Percentiles rank a stretch among this genome's conserved stretches.
Conservation (phyloP, 2,888 invertebrate genomes). For the Chrysodeixis includens region DNA sequence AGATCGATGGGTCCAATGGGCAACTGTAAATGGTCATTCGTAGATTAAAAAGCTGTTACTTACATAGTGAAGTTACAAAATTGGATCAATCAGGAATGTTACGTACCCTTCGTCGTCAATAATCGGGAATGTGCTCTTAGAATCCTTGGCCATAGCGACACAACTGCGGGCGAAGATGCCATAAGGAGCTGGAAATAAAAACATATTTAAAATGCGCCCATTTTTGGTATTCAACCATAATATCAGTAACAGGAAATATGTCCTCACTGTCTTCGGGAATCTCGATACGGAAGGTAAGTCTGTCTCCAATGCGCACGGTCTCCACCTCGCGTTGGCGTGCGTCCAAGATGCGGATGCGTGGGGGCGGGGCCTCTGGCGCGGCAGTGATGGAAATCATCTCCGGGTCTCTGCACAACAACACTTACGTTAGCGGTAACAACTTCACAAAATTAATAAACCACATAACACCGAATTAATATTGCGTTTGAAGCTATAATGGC, state of each 20-base stretch:
- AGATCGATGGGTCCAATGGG: slow-evolving; percentile 97
- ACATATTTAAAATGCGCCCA: slow-evolving; percentile 20
- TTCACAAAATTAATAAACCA: slow-evolving; percentile 12
- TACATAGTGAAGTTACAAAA: background rate
- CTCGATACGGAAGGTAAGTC: slow-evolving; percentile 98
- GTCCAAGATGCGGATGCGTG: slow-evolving; percentile 97
- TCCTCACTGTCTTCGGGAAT: slow-evolving; percentile 98
- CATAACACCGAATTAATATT: slow-evolving; percentile 18
- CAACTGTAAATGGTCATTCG: slow-evolving; percentile 87
- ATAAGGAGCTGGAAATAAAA: slow-evolving; percentile 93
- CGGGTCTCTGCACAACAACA: slow-evolving; percentile 91
- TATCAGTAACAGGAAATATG: slow-evolving; percentile 17
- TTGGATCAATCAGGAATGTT: background rate
- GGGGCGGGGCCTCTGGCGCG: slow-evolving; percentile 98
- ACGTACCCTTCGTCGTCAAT: slow-evolving; percentile 97
- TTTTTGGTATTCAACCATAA: background rate
- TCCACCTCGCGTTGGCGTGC: slow-evolving; percentile 96
- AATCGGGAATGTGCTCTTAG: slow-evolving; percentile 98
- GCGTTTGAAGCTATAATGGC: slow-evolving; percentile 47
- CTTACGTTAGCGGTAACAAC: background rate
- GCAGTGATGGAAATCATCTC: slow-evolving; percentile 99
- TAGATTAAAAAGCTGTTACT: background rate
- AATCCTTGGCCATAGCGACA: slow-evolving; percentile 99
- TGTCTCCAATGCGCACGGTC: slow-evolving; percentile 98
- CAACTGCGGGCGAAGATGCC: slow-evolving; percentile 98